Conservation (phyloP, 35 echinoderm and acorn worm species). For the Heliocidaris erythrogramma region DNA sequence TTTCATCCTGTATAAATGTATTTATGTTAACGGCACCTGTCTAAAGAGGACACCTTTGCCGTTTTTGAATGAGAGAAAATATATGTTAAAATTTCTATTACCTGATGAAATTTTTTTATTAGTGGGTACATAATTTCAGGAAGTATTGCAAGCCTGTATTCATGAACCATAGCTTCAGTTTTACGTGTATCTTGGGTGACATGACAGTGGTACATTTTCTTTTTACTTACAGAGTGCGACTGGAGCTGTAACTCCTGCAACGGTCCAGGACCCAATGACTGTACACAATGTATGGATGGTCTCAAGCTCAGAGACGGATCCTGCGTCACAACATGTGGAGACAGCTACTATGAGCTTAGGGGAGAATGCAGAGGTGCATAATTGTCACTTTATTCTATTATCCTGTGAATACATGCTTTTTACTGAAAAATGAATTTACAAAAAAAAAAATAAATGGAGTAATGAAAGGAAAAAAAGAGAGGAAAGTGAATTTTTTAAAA, state of each 20-base stretch:
- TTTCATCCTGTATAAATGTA: no score
- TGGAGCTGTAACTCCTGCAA: constrained; percentile 95
- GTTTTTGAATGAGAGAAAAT: no score
- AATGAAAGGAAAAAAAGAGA: no score
- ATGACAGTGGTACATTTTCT: neutral
- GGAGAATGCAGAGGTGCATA: constrained; percentile 80
- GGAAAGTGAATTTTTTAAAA: no score
- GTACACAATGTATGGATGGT: constrained; percentile 81
- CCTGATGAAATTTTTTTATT: no score
- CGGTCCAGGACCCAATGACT: constrained; percentile 84
- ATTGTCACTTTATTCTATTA: neutral
- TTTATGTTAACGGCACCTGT: no score
- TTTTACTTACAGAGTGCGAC: constrained; percentile 75
- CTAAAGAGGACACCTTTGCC: no score
- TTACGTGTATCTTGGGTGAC: neutral
- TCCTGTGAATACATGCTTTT: no score
- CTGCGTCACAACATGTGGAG: constrained; percentile 76
- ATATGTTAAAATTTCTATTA: no score
- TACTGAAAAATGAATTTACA: no score
- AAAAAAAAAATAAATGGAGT: no score
- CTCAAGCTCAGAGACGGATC: constrained; percentile 72
- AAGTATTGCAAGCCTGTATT: neutral
- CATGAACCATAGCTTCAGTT: neutral
- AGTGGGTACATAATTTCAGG: no score
- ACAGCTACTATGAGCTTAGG: constrained; percentile 68